These are phyloP conservation scores for Enoplolaimus lenunculus DNA, from an alignment of 2,888 invertebrate species.

Conservation along the genomic window DNA sequence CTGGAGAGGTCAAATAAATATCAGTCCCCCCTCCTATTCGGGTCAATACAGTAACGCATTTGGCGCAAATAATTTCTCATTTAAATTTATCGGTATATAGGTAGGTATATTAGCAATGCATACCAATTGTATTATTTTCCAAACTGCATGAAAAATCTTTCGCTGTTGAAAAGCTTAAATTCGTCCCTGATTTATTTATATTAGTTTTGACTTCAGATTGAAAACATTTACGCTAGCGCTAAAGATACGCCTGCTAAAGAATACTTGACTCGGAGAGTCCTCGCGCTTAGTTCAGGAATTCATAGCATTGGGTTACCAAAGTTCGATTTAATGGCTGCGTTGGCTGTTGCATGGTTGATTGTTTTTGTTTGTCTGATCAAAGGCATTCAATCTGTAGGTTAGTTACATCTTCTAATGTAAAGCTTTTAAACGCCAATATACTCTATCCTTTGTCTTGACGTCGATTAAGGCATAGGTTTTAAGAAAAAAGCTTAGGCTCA, in stretches of 20 bases:
- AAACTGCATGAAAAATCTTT: too few species aligned
- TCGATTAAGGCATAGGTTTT: too few species aligned
- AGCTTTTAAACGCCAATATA: too few species aligned
- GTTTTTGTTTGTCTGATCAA: background rate
- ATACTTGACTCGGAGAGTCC: background rate
- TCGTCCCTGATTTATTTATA: background rate
- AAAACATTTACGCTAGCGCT: background rate
- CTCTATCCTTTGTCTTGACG: too few species aligned
- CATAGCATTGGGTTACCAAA: background rate
- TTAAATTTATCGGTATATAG: too few species aligned
- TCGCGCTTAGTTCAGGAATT: background rate
- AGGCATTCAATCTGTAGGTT: background rate
- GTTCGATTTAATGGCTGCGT: background rate
- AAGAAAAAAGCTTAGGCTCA: too few species aligned
- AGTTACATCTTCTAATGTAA: background rate
- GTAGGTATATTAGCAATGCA: too few species aligned
- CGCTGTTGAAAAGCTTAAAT: too few species aligned
- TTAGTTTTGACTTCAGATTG: background rate
- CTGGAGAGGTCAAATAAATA: too few species aligned
- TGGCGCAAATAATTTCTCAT: background rate
- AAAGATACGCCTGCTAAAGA: background rate
- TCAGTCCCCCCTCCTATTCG: too few species aligned
- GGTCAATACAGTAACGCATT: too few species aligned
- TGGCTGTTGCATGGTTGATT: background rate
- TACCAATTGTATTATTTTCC: too few species aligned